These are phyloP conservation scores for Grantiella picta DNA, from an alignment of 2,113 vertebrate species.

Conservation along the genomic window DNA sequence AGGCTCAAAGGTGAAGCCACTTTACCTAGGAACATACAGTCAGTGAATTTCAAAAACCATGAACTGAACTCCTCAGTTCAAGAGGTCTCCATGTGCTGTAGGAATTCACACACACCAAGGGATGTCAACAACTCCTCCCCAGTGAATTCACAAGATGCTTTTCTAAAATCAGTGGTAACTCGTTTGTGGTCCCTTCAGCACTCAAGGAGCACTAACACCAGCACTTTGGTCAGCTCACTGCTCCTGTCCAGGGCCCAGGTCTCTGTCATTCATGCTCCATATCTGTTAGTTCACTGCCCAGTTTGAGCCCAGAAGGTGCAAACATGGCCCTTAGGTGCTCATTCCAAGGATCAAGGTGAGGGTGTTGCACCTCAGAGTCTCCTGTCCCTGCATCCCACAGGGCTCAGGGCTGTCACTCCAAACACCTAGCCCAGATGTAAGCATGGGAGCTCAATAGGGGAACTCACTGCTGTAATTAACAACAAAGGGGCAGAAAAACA, in stretches of 20 bases:
- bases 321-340: rapidly evolving
- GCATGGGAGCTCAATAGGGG: not conserved
- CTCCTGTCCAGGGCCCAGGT: not conserved
- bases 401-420: not conserved
- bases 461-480: not conserved
- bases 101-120: not conserved
- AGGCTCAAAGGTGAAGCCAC: not conserved
- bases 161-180: not conserved
- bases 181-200: not conserved
- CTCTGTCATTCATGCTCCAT: rapidly evolving
- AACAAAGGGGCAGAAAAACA: not conserved
- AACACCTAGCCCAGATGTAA: not conserved
- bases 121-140: not conserved
- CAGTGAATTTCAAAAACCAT: not conserved
- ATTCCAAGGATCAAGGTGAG: not conserved
- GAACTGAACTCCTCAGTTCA: not conserved
- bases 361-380: not conserved
- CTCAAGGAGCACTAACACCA: not conserved
- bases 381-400: no score
- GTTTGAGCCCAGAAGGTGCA: not conserved
- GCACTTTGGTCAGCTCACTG: not conserved
- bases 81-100: not conserved
- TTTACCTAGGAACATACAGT: not conserved
- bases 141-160: not conserved
- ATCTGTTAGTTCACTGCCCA: not conserved